Evolutionary conservation across 2,888 invertebrate species (phyloP).

Genomic region (Sacculina carcini): DNA sequence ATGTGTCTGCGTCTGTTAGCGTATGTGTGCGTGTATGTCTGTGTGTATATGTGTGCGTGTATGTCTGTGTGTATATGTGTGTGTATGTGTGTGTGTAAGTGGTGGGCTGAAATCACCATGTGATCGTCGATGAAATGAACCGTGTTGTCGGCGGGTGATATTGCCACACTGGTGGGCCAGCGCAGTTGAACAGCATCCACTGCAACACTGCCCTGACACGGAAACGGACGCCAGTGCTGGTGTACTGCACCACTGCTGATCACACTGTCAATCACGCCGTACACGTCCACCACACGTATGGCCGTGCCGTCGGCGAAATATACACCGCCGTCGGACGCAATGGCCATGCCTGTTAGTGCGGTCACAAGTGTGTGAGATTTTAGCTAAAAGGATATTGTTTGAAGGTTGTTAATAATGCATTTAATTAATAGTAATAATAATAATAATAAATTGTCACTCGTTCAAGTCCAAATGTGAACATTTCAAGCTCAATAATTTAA

Average conservation of each 20-base stretch:
- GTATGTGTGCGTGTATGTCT: too few species aligned
- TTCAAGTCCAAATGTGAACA: too few species aligned
- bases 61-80: too few species aligned
- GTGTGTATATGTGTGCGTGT: too few species aligned
- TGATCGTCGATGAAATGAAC: constrained; percentile 89
- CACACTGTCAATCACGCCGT: constrained; percentile 71
- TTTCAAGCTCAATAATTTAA: too few species aligned
- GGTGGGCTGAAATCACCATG: too few species aligned
- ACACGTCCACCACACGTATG: constrained; percentile 69
- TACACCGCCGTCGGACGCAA: constrained; percentile 65
- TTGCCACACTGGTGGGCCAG: constrained; percentile 86
- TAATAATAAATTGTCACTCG: too few species aligned
- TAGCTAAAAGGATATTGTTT: too few species aligned
- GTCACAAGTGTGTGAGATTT: constrained; percentile 55
- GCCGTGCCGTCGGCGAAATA: constrained; percentile 92
- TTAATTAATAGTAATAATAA: too few species aligned
- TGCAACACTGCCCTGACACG: constrained; percentile 52
- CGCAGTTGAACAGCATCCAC: constrained; percentile 42
- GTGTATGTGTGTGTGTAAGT: too few species aligned
- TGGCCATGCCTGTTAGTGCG: constrained; percentile 81
- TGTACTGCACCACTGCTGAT: constrained; percentile 70
- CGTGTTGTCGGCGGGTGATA: constrained; percentile 79
- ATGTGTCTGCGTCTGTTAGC: too few species aligned
- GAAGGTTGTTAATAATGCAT: too few species aligned
- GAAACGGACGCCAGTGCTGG: constrained; percentile 69